Conservation (phyloP, 2,113 vertebrate genomes). For the Pygoscelis antarcticus region DNA sequence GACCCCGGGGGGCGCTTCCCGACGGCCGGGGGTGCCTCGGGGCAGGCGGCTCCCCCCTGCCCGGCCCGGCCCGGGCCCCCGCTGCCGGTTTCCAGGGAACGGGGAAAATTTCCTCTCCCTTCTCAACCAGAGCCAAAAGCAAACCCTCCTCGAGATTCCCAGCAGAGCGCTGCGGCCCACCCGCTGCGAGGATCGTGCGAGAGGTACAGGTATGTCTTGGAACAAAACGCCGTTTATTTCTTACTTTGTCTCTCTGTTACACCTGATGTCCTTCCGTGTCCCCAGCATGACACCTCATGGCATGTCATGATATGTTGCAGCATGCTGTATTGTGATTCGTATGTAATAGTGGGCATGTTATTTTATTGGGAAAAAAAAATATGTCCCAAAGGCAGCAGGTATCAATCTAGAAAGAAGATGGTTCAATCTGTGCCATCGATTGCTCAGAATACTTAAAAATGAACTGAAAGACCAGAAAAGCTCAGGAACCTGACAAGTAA, state of each 20-base stretch:
- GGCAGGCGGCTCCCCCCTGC: rapidly evolving
- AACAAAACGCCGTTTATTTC: rapidly evolving
- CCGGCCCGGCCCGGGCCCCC: too few species aligned
- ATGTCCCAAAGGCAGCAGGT: rapidly evolving
- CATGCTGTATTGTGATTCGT: background rate
- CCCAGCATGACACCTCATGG: background rate
- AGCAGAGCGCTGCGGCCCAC: background rate
- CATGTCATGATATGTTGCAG: rapidly evolving
- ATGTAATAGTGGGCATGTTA: background rate
- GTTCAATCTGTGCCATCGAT: background rate
- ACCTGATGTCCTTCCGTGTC: rapidly evolving
- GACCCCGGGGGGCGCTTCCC: background rate
- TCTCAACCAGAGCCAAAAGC: background rate
- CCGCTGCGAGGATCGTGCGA: rapidly evolving
- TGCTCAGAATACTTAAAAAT: background rate
- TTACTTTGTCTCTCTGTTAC: background rate
- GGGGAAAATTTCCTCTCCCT: background rate
- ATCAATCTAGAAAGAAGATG: background rate
- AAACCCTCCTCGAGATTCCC: background rate
- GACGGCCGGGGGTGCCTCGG: rapidly evolving
- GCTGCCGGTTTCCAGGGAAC: rapidly evolving
- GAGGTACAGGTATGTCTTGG: rapidly evolving
- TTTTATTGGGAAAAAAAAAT: background rate
- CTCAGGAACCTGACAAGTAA: background rate
- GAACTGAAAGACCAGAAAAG: background rate